Conservation (phyloP, 2,888 invertebrate species). For the Cheilosia pagana region DNA sequence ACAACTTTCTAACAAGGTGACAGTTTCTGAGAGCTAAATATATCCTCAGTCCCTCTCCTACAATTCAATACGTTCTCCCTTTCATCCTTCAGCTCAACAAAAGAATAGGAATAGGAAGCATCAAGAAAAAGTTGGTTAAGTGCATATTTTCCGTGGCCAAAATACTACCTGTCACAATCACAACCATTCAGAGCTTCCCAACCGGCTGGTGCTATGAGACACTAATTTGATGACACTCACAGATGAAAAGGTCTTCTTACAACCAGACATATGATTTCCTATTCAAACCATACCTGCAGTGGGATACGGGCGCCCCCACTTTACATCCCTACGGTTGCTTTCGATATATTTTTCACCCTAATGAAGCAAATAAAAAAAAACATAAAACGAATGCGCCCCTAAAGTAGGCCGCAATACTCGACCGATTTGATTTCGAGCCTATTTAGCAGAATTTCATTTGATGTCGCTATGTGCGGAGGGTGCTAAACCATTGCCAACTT, state of each 20-base stretch:
- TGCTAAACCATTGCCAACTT: too few relatives aligned
- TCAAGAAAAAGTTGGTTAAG: constrained; percentile 16
- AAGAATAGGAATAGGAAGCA: too few relatives aligned
- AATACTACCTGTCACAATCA: background rate
- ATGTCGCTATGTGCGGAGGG: background rate
- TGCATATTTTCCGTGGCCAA: background rate
- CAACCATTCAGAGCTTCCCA: background rate
- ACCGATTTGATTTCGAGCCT: constrained; percentile 2
- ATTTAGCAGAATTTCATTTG: background rate
- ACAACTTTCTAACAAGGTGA: too few relatives aligned
- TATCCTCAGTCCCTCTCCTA: background rate
- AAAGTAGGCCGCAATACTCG: constrained; percentile 10
- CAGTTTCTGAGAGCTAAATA: too few relatives aligned
- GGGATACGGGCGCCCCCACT: background rate
- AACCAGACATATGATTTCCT: background rate
- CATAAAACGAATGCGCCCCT: constrained; percentile 10
- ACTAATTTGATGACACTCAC: constrained; percentile 8
- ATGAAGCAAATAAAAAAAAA: constrained; percentile 39
- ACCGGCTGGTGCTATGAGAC: background rate
- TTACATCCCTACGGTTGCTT: background rate
- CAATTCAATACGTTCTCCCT: constrained; percentile 1
- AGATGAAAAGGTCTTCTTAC: constrained; percentile 12
- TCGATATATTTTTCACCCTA: constrained; percentile 21
- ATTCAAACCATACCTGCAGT: background rate
- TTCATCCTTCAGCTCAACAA: background rate